phyloP scores from a whole-genome alignment of 92 coral and sea anemone species.

The Zoanthus gigantus region DNA sequence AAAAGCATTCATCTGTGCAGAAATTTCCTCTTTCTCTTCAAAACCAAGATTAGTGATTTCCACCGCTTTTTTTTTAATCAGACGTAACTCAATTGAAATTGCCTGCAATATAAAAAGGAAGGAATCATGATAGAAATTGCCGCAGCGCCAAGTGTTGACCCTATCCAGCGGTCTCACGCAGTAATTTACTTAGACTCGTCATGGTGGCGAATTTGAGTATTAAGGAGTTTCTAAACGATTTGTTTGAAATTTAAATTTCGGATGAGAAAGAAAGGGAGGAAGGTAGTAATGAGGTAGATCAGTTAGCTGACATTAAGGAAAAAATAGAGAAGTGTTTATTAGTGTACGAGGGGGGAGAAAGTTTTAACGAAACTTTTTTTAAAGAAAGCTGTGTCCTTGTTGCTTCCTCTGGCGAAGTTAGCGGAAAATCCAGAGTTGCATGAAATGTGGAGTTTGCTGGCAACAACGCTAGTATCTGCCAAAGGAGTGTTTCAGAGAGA shows the following conservation, averaged over 20 bases:
- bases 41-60: too few species aligned
- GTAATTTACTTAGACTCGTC: not conserved
- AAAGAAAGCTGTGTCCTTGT: conserved; percentile 1
- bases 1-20: too few species aligned
- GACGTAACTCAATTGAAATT: too few species aligned
- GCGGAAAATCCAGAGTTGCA: too few species aligned
- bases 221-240: not conserved
- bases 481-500: conserved; percentile 43
- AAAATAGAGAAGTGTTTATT: not conserved
- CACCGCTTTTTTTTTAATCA: too few species aligned
- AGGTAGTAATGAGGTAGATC: not conserved
- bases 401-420: not conserved
- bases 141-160: not conserved
- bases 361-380: not conserved
- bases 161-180: conserved; percentile 1
- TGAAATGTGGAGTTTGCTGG: too few species aligned
- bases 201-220: not conserved
- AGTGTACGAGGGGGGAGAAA: not conserved
- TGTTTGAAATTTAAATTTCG: not conserved
- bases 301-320: not conserved
- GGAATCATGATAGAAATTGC: not conserved
- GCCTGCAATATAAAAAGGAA: too few species aligned
- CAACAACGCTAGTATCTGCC: not conserved
- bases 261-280: not conserved
- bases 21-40: too few species aligned